phyloP scores from a whole-genome alignment of 2,797 vertebrate species.

The Pseudopleuronectes americanus region DNA sequence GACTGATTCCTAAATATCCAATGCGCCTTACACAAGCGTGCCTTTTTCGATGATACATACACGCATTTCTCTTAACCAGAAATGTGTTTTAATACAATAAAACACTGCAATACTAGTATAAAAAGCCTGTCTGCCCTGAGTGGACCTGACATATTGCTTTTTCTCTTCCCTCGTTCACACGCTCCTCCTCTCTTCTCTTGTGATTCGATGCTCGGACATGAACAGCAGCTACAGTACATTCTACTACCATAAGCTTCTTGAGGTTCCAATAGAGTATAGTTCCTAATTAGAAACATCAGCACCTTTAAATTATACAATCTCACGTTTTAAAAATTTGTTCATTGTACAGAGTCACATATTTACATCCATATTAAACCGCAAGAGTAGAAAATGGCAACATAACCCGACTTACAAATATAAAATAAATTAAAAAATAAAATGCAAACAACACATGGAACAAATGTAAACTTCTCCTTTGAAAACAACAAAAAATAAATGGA shows the following conservation, averaged over 20 bases:
- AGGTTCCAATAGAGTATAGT: constrained; percentile 68
- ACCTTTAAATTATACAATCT: constrained; percentile 84
- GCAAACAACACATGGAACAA: constrained; percentile 55
- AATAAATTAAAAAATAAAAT: constrained; percentile 39
- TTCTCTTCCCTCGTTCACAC: constrained; percentile 54
- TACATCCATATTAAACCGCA: constrained; percentile 74
- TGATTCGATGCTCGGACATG: constrained; percentile 61
- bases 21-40: constrained; percentile 58
- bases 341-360: constrained; percentile 80
- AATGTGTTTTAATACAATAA: constrained; percentile 61
- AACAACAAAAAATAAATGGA: constrained; percentile 19
- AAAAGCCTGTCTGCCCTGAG: constrained; percentile 46
- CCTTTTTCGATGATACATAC: constrained; percentile 63
- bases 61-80: constrained; percentile 45
- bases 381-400: constrained; percentile 74
- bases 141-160: constrained; percentile 73
- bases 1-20: constrained; percentile 36
- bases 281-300: constrained; percentile 80
- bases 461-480: constrained; percentile 62
- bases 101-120: constrained; percentile 61
- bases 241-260: constrained; percentile 67
- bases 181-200: constrained; percentile 40
- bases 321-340: constrained; percentile 77
- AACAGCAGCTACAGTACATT: constrained; percentile 78
- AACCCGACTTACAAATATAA: constrained; percentile 67